Evolutionary conservation across 2,113 vertebrate species (phyloP).

Genomic region (Larimichthys polyactis): DNA sequence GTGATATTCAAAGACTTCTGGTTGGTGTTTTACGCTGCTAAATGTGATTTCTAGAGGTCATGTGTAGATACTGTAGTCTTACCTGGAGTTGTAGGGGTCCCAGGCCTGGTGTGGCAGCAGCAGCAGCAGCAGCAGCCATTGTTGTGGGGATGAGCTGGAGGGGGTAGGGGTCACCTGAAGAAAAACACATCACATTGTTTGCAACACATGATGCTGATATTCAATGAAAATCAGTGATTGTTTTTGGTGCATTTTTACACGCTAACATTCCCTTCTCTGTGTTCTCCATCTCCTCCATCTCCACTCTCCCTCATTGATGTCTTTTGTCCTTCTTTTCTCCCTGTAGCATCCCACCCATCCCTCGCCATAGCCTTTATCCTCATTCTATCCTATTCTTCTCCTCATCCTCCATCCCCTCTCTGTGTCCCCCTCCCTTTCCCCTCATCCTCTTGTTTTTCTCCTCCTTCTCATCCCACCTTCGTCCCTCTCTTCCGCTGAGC

Average conservation of each 20-base stretch:
- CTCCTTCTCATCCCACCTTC: slow-evolving; percentile 25
- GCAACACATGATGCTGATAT: neutral
- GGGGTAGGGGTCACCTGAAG: slow-evolving; percentile 97
- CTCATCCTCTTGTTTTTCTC: slow-evolving; percentile 28
- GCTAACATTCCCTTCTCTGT: no score
- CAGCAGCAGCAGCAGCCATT: slow-evolving; percentile 92
- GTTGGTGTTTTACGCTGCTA: neutral
- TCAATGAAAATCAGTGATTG: neutral
- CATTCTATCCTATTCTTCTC: neutral
- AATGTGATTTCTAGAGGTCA: neutral
- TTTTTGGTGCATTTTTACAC: no score
- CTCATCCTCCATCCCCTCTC: neutral
- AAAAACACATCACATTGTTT: slow-evolving; percentile 52
- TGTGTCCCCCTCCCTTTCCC: neutral
- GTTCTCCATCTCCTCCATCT: neutral
- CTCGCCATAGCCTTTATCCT: neutral
- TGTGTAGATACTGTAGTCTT: slow-evolving; percentile 66
- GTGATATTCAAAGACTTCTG: neutral
- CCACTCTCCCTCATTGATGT: neutral
- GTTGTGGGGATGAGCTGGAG: slow-evolving; percentile 99
- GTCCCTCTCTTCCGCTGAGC: slow-evolving; percentile 11
- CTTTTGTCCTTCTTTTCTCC: neutral
- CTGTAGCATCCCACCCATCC: neutral
- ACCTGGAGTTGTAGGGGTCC: slow-evolving; percentile 98
- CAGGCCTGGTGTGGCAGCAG: slow-evolving; percentile 91